Base-by-base conservation (phyloP, 2,888 invertebrate genomes). In the Flexamia atlantica region DNA sequence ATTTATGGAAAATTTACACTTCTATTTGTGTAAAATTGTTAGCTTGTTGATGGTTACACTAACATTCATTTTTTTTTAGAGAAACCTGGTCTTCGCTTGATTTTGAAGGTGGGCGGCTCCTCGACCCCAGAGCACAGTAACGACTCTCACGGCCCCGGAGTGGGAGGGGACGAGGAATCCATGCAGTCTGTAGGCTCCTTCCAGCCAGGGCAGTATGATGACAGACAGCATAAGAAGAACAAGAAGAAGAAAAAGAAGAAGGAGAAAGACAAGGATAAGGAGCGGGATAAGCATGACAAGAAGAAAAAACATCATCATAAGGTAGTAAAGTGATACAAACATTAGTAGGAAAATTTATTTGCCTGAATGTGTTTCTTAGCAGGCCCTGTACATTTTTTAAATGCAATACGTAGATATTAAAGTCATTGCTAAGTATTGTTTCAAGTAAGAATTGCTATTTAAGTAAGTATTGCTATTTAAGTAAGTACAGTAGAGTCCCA, bases 291-390 rank as follows among this genome's bases (percentile, higher is more conserved):
- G 88, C 92, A 93, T 84, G 94, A 94, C 88, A 93, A 94, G 88
- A 93, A 94, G 85, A 94, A 95, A 88, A 94, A 95, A 85, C 94
- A 94, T 88, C 94, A 95, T 88, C 94, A 95, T 88, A 94, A 93
- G 88, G 89, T 89, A 85, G n/a, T 7, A 40, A 40, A 40, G 36
- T 36, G 9, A 9, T 7, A 36, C 36, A 36, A 36, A 36, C n/a
- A 36, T 36, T 36, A 36, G 36, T 36, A 36, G n/a, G n/a, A n/a
- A n/a, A n/a, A n/a, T n/a, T n/a, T n/a, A n/a, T n/a, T n/a, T n/a
- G n/a, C n/a, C n/a, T n/a, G n/a, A n/a, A n/a, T n/a, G n/a, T n/a
- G n/a, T n/a, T n/a, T n/a, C n/a, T n/a, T n/a, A n/a, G n/a, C n/a
- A n/a, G n/a, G 36, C 36, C 36, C 36, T 36, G 36, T 36, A 9